Percentiles rank a stretch among this genome's conserved stretches.
These are phyloP conservation scores for Pocillopora meandrina DNA, from an alignment of 92 coral and sea anemone genomes.

Conservation along the genomic window DNA sequence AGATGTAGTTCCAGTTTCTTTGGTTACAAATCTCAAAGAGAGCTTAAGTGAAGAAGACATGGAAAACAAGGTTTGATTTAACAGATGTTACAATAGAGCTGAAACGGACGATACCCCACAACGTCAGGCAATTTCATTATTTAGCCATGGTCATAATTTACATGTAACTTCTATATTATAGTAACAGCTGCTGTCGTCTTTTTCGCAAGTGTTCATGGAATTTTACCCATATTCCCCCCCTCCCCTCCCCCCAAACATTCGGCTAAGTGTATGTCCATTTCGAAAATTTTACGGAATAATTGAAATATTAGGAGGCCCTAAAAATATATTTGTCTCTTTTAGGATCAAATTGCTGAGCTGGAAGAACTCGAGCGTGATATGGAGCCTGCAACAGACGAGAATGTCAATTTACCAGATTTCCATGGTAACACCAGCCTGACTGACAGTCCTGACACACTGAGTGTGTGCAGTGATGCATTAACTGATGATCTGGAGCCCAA, in stretches of 20 bases:
- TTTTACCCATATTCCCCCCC: too few species aligned
- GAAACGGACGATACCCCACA: too few species aligned
- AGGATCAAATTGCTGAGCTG: constrained; percentile 55
- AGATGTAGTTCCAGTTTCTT: constrained; percentile 82
- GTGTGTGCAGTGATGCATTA: constrained; percentile 63
- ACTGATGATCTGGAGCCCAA: constrained; percentile 21
- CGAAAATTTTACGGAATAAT: too few species aligned
- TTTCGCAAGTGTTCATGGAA: too few species aligned
- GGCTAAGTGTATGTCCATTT: too few species aligned
- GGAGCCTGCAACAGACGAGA: constrained; percentile 38
- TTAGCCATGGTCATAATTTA: not conserved
- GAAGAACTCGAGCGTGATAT: constrained; percentile 69
- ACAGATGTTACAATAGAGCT: not conserved
- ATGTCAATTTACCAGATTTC: constrained; percentile 54
- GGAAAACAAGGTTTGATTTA: not conserved
- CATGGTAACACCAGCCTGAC: constrained; percentile 42
- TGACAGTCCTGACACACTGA: constrained; percentile 75
- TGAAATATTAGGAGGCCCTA: not conserved
- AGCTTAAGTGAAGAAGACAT: constrained; percentile 43
- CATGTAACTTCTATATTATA: not conserved
- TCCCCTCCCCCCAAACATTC: too few species aligned
- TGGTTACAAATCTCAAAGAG: constrained; percentile 67
- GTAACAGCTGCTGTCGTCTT: too few species aligned
- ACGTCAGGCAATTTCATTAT: too few species aligned
- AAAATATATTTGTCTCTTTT: not conserved